These are phyloP conservation scores for Papilio helenus DNA, from an alignment of 1,140 invertebrate genomes.

Conservation along the genomic window DNA sequence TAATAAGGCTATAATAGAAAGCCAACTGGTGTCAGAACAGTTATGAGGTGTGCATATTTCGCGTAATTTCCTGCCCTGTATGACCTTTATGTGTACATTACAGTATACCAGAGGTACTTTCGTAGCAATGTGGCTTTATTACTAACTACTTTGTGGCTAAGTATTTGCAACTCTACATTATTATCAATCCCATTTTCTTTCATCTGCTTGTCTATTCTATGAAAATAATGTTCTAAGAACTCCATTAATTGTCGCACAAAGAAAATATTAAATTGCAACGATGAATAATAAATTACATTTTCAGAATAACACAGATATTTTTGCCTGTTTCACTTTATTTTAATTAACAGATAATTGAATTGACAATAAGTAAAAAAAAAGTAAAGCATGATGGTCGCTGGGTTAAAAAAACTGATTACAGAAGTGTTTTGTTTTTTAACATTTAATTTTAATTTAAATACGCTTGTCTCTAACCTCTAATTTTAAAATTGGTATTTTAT, in stretches of 20 bases:
- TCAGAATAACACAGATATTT: too few relatives aligned
- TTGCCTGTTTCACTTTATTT: too few relatives aligned
- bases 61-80: background rate
- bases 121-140: background rate
- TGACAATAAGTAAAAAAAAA: too few relatives aligned
- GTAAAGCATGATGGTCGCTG: too few relatives aligned
- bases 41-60: background rate
- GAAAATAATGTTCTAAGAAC: background rate
- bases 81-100: background rate
- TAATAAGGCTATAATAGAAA: background rate
- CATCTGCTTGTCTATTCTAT: background rate
- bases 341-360: too few relatives aligned
- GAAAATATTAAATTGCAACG: too few relatives aligned
- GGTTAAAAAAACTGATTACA: too few relatives aligned
- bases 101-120: background rate
- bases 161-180: background rate
- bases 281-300: too few relatives aligned
- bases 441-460: background rate
- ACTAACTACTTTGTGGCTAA: background rate
- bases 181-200: background rate
- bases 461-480: background rate
- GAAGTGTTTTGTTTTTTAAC: too few relatives aligned
- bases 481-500: background rate
- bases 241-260: too few relatives aligned
- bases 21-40: background rate